Evolutionary conservation across 1,140 invertebrate genomes (phyloP).

Genomic region (Macrocentrus cingulum): DNA sequence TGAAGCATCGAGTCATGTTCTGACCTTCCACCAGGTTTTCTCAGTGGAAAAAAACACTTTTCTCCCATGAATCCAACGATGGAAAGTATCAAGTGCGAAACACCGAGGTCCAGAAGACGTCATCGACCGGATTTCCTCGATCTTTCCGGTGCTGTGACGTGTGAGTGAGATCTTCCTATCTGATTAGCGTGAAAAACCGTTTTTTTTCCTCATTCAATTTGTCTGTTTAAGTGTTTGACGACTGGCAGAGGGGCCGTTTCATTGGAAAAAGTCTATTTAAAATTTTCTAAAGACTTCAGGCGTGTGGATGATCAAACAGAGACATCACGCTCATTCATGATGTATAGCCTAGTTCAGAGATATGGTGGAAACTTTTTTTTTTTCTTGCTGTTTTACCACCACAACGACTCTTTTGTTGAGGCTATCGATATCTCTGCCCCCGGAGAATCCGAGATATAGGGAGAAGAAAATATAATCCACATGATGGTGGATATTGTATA

Average conservation of each 20-base stretch:
- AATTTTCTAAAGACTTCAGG: no score
- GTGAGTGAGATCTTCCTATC: slow-evolving; percentile 34
- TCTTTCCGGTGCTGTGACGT: slow-evolving; percentile 37
- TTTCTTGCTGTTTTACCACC: neutral
- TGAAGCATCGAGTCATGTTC: no score
- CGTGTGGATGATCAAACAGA: no score
- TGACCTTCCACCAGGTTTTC: neutral
- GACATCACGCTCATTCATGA: neutral
- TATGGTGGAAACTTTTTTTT: neutral
- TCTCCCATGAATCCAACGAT: slow-evolving; percentile 11
- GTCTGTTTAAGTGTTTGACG: no score
- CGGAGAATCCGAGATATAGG: slow-evolving; percentile 1
- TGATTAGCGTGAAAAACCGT: no score
- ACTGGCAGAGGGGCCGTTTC: no score
- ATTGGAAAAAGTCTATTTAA: no score
- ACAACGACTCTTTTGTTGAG: slow-evolving; percentile 25
- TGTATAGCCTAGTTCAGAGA: neutral
- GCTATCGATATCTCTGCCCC: slow-evolving; percentile 23
- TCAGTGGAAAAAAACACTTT: slow-evolving; percentile 1
- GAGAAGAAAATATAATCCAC: neutral
- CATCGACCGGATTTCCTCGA: slow-evolving; percentile 49
- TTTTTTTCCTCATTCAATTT: no score
- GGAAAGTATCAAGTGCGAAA: slow-evolving; percentile 33
- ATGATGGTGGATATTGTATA: neutral
- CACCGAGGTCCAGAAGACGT: slow-evolving; percentile 39